A percentile compares a stretch with the other conserved stretches of the same genome.
Conservation (phyloP, 92 coral and sea anemone genomes). For the Phenganax marumi region DNA sequence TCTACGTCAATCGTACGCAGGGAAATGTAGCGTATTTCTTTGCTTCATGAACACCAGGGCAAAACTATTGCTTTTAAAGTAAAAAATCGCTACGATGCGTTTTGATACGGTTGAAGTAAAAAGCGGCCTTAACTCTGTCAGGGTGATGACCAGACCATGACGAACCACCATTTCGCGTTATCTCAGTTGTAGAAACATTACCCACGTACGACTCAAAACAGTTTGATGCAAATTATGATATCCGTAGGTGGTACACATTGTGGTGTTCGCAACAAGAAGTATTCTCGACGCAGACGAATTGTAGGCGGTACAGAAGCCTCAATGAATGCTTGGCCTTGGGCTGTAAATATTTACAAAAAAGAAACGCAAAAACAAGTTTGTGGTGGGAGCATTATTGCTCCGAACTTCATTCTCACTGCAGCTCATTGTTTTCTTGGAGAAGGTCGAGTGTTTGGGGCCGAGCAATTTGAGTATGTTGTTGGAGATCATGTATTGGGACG, state of each 20-base stretch:
- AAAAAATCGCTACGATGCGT: too few species aligned
- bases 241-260: slow-evolving; percentile 59
- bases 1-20: too few species aligned
- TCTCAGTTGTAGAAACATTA: too few species aligned
- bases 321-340: slow-evolving; percentile 99
- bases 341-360: slow-evolving; percentile 55
- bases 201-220: neutral
- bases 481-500: slow-evolving; percentile 80
- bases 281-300: slow-evolving; percentile 64
- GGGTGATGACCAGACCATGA: too few species aligned
- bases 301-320: slow-evolving; percentile 89
- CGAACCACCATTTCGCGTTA: too few species aligned
- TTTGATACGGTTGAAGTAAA: too few species aligned
- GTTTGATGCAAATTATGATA: neutral
- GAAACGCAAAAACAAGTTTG: slow-evolving; percentile 62
- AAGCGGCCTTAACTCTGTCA: too few species aligned
- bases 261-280: slow-evolving; percentile 64
- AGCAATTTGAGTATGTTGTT: slow-evolving; percentile 34
- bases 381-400: slow-evolving; percentile 73
- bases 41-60: too few species aligned
- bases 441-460: neutral
- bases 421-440: slow-evolving; percentile 60
- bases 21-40: too few species aligned
- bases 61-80: too few species aligned
- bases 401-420: slow-evolving; percentile 76